Conservation (phyloP, 2,113 vertebrate genomes). For the Lepus americanus region DNA sequence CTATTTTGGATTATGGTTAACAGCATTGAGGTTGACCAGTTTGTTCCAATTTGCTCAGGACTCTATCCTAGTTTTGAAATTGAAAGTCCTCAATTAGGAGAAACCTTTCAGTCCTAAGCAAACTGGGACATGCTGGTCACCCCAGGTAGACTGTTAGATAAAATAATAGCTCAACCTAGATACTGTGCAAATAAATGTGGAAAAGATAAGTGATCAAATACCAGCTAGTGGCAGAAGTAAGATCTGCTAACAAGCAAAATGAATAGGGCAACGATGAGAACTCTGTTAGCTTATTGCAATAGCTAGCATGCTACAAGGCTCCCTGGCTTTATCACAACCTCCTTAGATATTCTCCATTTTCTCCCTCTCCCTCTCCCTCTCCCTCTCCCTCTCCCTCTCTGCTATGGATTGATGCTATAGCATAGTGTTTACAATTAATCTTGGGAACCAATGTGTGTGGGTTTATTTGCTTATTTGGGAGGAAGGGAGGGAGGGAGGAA, state of each 20-base stretch:
- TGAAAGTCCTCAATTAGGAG: background rate
- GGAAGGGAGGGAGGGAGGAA: no score
- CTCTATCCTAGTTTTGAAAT: slow-evolving; percentile 29
- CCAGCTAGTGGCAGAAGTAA: background rate
- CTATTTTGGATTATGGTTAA: slow-evolving; percentile 34
- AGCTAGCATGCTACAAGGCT: background rate
- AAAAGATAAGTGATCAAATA: background rate
- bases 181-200: background rate
- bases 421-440: background rate
- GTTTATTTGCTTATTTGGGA: background rate
- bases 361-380: no score
- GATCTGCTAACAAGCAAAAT: background rate
- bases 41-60: background rate
- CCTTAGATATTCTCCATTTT: background rate
- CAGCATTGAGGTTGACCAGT: background rate
- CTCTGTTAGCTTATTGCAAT: background rate
- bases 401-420: background rate
- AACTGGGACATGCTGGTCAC: slow-evolving; percentile 29
- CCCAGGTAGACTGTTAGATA: background rate
- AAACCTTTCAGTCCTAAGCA: background rate
- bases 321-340: background rate
- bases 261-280: background rate
- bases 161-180: background rate
- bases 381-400: background rate
- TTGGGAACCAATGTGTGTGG: background rate